Conservation (phyloP, 2,113 vertebrate genomes). For the Oreamnos americanus region DNA sequence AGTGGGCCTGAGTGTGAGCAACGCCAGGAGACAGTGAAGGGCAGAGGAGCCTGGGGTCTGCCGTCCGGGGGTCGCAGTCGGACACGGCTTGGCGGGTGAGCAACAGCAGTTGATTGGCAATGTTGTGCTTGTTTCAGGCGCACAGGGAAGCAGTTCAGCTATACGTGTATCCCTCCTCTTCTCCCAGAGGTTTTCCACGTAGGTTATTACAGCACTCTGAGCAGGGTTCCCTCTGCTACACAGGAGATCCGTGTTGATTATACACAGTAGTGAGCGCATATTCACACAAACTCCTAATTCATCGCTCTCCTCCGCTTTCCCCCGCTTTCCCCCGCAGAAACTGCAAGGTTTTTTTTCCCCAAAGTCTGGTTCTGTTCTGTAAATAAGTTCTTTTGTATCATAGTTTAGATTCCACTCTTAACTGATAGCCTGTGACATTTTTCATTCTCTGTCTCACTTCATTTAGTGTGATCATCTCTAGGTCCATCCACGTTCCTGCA, state of each 20-base stretch:
- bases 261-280: accelerated
- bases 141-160: background rate
- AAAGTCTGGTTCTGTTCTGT: background rate
- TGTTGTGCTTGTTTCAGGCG: background rate
- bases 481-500: background rate
- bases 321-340: background rate
- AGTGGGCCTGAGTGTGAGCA: background rate
- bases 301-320: background rate
- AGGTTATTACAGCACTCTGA: accelerated
- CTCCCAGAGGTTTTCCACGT: background rate
- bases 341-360: background rate
- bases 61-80: accelerated
- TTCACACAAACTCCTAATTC: background rate
- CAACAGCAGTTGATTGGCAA: accelerated
- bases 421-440: background rate
- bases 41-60: background rate
- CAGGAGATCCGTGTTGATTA: background rate
- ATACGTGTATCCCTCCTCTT: accelerated
- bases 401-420: background rate
- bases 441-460: background rate
- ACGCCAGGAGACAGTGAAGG: background rate
- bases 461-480: background rate
- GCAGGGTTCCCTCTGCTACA: background rate
- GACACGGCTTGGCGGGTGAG: accelerated
- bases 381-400: background rate